Conservation (phyloP, 2,888 invertebrate species). For the Cerceris rybyensis region DNA sequence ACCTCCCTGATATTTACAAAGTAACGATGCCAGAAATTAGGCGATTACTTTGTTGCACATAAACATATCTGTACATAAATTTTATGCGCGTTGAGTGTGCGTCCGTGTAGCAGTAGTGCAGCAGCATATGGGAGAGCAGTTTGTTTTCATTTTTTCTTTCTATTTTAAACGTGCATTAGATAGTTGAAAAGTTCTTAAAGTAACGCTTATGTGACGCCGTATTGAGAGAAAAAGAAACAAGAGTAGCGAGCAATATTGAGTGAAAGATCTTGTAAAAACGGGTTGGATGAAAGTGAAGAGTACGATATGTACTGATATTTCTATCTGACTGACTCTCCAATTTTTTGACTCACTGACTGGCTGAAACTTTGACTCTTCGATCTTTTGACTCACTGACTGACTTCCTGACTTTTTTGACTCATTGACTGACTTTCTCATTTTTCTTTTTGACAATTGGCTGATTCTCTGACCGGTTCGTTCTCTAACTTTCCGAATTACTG, state of each 20-base stretch:
- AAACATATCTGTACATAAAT: conserved; percentile 42
- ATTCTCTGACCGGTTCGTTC: no score
- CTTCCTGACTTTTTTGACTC: no score
- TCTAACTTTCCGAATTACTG: no score
- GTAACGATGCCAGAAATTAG: conserved; percentile 28
- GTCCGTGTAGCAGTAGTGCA: conserved; percentile 25
- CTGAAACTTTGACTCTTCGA: no score
- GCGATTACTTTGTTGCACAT: conserved; percentile 44
- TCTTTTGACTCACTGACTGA: no score
- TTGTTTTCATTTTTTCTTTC: conserved; percentile 6
- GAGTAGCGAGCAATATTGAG: background rate
- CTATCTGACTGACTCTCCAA: no score
- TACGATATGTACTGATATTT: background rate
- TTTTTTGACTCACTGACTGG: no score
- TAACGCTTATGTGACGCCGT: conserved; percentile 38
- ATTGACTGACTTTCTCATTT: no score
- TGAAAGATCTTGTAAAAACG: background rate
- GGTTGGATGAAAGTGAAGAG: background rate
- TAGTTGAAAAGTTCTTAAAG: conserved; percentile 19
- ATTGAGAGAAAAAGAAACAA: background rate
- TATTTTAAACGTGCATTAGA: conserved; percentile 20
- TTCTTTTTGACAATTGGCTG: no score
- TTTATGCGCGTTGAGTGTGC: conserved; percentile 12
- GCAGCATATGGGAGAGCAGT: conserved; percentile 15
- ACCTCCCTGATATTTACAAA: background rate